Evolutionary conservation across 1,140 invertebrate genomes (phyloP), one percentile per base, ranked within the genome.

Genomic region (Agrilus planipennis): DNA sequence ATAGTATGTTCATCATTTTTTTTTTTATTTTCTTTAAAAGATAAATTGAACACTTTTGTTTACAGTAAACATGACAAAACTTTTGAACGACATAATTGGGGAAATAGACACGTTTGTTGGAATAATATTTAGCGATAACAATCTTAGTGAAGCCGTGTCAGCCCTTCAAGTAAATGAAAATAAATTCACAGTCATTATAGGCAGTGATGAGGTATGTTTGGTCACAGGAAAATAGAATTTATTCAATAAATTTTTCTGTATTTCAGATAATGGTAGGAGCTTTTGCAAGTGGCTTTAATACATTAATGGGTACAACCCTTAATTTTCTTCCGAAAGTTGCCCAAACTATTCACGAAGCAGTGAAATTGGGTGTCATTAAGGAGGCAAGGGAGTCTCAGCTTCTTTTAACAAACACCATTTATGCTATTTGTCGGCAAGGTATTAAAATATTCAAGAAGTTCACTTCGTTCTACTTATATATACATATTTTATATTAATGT

Each of bases 1-100:
- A 77, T 40, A 66, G 84, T 89, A 63, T 70, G 68, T 48, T 44
- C 49, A n/a, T n/a, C n/a, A n/a, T n/a, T n/a, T n/a, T n/a, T n/a
- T n/a, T n/a, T n/a, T n/a, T n/a, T n/a, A n/a, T 14, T 31, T 6
- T 10, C 29, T 10, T 20, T 35, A 20, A n/a, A 9, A 2, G 4
- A 4, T 34, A 17, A 34, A 20, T 42, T 39, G 14, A 44, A 27
- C 35, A 28, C 4, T 4, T 15, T 29, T 7, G 11, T 2, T 48
- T 45, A 35, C 18, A 57, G 55, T 57, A 40, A 49, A 57, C 25
- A 54, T 57, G 44, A 48, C 47, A 23, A 38, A 45, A 25, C 55
- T 57, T 48, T 36, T 57, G 29, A 41, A 52, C 23, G 55, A 57
- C 34, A 55, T 57, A 18, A 53, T 51, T 12, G 55, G 55, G 15